Evolutionary conservation across 2,797 vertebrate species (phyloP).

Genomic region (Huso huso): DNA sequence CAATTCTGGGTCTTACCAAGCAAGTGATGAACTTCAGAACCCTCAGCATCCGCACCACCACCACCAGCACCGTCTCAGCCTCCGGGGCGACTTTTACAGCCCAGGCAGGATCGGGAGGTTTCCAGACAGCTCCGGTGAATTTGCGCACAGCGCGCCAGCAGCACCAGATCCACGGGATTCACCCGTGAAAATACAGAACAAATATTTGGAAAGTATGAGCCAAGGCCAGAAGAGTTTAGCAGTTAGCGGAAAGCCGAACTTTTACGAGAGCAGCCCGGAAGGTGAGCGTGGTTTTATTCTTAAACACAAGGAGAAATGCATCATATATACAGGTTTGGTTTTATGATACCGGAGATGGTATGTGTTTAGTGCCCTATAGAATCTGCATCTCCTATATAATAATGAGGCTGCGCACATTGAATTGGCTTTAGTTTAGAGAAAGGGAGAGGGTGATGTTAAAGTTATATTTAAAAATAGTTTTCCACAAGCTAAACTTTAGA

Average conservation of each 20-base stretch:
- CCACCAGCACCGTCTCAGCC: conserved; percentile 44
- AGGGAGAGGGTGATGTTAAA: too few relatives aligned
- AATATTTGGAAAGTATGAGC: conserved; percentile 63
- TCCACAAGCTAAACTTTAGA: too few relatives aligned
- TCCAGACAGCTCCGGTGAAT: conserved; percentile 39
- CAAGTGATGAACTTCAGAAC: conserved; percentile 55
- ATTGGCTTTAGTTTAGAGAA: too few relatives aligned
- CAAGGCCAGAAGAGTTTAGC: conserved; percentile 48
- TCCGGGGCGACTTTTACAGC: conserved; percentile 50
- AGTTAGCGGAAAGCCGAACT: conserved; percentile 50
- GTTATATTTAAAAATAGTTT: too few relatives aligned
- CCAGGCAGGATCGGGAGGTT: conserved; percentile 26
- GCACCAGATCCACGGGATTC: conserved; percentile 48
- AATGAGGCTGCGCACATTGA: too few relatives aligned
- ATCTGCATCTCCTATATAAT: too few relatives aligned
- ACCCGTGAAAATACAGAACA: conserved; percentile 58
- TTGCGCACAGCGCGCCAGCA: conserved; percentile 43
- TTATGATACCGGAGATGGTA: not conserved
- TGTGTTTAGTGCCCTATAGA: not conserved
- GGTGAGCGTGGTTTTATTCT: conserved; percentile 38
- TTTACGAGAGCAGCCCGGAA: conserved; percentile 57
- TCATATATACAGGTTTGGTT: not conserved
- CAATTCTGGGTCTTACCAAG: conserved; percentile 49
- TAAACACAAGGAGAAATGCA: not conserved
- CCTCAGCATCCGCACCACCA: conserved; percentile 43